Base-by-base conservation (phyloP, 1,140 invertebrate species). In the Lutraria rhynchaena region DNA sequence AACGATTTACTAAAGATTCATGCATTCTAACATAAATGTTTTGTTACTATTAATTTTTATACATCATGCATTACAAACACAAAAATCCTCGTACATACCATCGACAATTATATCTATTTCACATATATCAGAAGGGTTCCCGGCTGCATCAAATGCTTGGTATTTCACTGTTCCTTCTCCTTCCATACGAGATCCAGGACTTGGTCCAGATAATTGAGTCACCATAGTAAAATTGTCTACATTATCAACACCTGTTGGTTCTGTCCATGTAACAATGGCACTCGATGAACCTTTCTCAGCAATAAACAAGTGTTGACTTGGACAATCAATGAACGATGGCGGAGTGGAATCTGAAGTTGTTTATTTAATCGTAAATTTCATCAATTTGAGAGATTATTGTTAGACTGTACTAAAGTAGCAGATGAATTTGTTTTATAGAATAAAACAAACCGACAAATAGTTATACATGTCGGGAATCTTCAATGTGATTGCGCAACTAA, bases 81-180 rank as follows among this genome's bases (percentile, higher is more conserved):
- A 9, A 46, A 46, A 11, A 11, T 46, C 9, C 19, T 46, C 19
- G 9, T 11, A 46, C 19, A 11, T 57, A 57, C 55, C 55, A 27
- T 24, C 27, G 11, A 57, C 55, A 5, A 27, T 57, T 22, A 57
- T 57, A 24, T 57, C 7, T 4, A 57, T 22, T 17, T n/a, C 29
- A 27, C 55, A 57, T 27, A 57, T 57, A 1, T 57, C 55, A 57
- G 55, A 57, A 27, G 55, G 55, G 15, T 57, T 57, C 1, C 55
- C 55, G 4, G 55, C 55, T 4, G 1, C 3, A 27, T 57, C 55
- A 27, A 27, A 27, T 4, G 55, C 55, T 27, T 57, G 55, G 15
- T 57, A 57, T 27, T 57, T 57, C 15, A 57, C 55, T 24, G 27
- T 57, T 11, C 11, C 55, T 24, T 29, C 27, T 5, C 27, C 55